Conservation (phyloP, 2,797 vertebrate genomes). For the Lepus townsendii region DNA sequence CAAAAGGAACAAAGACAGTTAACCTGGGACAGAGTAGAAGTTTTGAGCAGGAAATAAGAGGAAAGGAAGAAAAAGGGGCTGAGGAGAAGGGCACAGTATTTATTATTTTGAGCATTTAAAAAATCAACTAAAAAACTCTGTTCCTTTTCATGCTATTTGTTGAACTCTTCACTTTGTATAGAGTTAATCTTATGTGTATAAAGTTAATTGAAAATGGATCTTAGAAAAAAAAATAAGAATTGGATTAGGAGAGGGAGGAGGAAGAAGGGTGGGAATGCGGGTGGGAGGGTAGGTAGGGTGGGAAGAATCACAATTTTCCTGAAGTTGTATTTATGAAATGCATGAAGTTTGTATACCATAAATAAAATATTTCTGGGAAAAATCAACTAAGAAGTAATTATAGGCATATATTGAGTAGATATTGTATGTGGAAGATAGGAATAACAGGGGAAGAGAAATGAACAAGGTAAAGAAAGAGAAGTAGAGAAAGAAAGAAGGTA, state of each 20-base stretch:
- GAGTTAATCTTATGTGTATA: too few relatives aligned
- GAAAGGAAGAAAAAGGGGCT: neutral
- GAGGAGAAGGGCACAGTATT: neutral
- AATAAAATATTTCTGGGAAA: neutral
- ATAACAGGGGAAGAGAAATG: neutral
- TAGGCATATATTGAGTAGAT: neutral
- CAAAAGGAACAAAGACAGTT: neutral
- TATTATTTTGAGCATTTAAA: neutral
- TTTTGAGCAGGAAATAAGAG: neutral
- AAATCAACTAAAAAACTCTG: too few relatives aligned
- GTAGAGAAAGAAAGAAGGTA: neutral
- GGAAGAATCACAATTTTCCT: too few relatives aligned
- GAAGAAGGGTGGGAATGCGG: too few relatives aligned
- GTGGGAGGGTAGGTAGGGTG: too few relatives aligned
- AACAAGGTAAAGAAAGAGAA: neutral
- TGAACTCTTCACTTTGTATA: too few relatives aligned
- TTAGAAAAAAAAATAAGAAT: too few relatives aligned
- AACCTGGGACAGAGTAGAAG: neutral
- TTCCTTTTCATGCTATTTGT: too few relatives aligned
- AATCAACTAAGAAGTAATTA: neutral
- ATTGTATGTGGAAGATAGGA: neutral
- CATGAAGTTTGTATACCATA: too few relatives aligned
- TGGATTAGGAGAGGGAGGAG: too few relatives aligned
- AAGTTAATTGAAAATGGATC: too few relatives aligned
- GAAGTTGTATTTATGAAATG: too few relatives aligned